phyloP scores from a whole-genome alignment of 2,797 vertebrate species.

The Brachymystax lenok region DNA sequence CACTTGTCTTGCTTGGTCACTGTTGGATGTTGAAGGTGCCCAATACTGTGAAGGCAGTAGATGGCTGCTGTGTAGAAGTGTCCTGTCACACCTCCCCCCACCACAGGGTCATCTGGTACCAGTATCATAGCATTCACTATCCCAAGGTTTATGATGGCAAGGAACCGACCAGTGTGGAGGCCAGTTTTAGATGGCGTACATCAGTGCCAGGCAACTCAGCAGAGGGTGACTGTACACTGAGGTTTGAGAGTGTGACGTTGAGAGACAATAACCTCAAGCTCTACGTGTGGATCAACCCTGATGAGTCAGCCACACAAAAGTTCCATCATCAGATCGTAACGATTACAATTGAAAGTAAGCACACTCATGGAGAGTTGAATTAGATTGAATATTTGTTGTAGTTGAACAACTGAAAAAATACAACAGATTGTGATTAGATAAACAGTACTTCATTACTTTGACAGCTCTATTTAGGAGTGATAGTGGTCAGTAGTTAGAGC shows the following conservation, averaged over 20 bases:
- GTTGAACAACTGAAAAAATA: background rate
- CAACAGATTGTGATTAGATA: background rate
- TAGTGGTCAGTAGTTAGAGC: background rate
- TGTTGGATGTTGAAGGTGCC: slow-evolving; percentile 30
- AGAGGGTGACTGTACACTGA: slow-evolving; percentile 56
- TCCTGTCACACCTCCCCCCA: slow-evolving; percentile 48
- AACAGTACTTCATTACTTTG: too few species aligned
- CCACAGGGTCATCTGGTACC: slow-evolving; percentile 49
- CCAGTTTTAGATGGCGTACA: slow-evolving; percentile 50
- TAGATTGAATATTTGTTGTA: background rate
- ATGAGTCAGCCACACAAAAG: background rate
- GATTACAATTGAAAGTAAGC: background rate
- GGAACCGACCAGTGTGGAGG: rapidly evolving
- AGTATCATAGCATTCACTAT: background rate
- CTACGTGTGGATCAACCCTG: slow-evolving; percentile 48
- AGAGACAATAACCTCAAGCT: slow-evolving; percentile 31
- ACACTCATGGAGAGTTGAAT: background rate
- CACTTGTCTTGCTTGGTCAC: slow-evolving; percentile 18
- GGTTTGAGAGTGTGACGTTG: slow-evolving; percentile 27
- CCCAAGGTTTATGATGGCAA: slow-evolving; percentile 40
- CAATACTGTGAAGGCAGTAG: slow-evolving; percentile 36
- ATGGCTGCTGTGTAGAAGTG: slow-evolving; percentile 55
- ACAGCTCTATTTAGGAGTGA: background rate
- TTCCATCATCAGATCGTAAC: slow-evolving; percentile 8
- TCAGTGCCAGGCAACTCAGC: slow-evolving; percentile 29